Conservation (phyloP, 2,888 invertebrate species). For the Melinopterus prodromus region DNA sequence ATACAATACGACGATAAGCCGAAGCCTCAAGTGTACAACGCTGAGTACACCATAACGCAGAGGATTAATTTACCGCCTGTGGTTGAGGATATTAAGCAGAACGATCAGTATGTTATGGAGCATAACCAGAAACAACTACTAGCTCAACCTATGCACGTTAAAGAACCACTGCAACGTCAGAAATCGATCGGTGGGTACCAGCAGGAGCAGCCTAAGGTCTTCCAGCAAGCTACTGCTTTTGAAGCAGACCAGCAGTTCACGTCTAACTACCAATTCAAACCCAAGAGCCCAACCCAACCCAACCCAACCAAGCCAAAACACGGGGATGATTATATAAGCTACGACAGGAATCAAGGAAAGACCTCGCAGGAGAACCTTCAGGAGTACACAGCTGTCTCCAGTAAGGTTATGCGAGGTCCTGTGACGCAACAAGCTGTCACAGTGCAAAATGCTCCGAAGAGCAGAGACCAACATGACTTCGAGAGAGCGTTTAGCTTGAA, state of each 20-base stretch:
- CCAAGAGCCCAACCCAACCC: constrained; percentile 28
- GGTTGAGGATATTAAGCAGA: not conserved
- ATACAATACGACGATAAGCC: constrained; percentile 14
- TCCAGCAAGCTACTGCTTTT: not conserved
- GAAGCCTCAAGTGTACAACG: constrained; percentile 31
- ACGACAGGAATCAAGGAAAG: constrained; percentile 51
- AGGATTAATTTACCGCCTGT: constrained; percentile 10
- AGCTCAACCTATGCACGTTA: constrained; percentile 5
- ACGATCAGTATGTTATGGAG: constrained; percentile 16
- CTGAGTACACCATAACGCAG: constrained; percentile 30
- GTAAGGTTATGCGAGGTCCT: constrained; percentile 79
- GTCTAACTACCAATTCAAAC: constrained; percentile 47
- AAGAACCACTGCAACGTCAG: constrained; percentile 30
- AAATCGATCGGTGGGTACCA: not conserved
- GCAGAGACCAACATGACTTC: constrained; percentile 66
- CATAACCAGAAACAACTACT: constrained; percentile 24
- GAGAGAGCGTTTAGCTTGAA: constrained; percentile 63
- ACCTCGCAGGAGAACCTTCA: constrained; percentile 54
- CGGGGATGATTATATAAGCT: constrained; percentile 16
- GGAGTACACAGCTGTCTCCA: constrained; percentile 69
- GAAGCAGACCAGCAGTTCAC: constrained; percentile 43
- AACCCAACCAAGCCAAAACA: not conserved
- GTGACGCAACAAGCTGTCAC: constrained; percentile 77
- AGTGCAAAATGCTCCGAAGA: constrained; percentile 64
- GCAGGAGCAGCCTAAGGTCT: constrained; percentile 23